A percentile compares a stretch with the other conserved stretches of the same genome.
phyloP scores from a whole-genome alignment of 2,113 vertebrate genomes.

The Peromyscus polionotus region DNA sequence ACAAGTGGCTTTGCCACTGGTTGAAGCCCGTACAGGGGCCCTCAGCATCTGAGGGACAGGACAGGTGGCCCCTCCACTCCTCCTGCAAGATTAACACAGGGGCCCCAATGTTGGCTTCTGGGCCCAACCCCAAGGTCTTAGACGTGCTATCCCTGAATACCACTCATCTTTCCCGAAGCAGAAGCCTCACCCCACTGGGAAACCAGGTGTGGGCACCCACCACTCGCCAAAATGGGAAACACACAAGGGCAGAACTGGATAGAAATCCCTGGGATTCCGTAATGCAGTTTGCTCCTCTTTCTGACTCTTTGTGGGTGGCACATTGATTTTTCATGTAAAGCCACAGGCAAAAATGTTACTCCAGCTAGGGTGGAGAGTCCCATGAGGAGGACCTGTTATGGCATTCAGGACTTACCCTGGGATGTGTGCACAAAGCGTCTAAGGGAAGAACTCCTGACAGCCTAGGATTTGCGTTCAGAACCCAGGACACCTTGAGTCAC shows the following conservation, averaged over 20 bases:
- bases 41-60: not conserved
- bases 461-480: not conserved
- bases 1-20: not conserved
- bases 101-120: not conserved
- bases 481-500: not conserved
- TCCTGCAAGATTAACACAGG: not conserved
- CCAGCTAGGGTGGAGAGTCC: not conserved
- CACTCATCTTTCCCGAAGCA: not conserved
- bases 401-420: not conserved
- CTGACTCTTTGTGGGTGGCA: not conserved
- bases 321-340: not conserved
- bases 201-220: not conserved
- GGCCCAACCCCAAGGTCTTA: not conserved
- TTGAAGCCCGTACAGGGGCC: not conserved
- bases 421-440: not conserved
- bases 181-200: not conserved
- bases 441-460: not conserved
- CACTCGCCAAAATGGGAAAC: not conserved
- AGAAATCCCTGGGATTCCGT: not conserved
- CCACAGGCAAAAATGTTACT: not conserved
- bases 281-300: not conserved
- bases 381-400: not conserved
- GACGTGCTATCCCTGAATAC: fast-evolving
- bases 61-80: too few species aligned
- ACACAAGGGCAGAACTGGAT: fast-evolving